A percentile compares a stretch with the other conserved stretches of the same genome.
These are phyloP conservation scores for Lateolabrax maculatus DNA, from an alignment of 2,797 vertebrate genomes.

Conservation along the genomic window DNA sequence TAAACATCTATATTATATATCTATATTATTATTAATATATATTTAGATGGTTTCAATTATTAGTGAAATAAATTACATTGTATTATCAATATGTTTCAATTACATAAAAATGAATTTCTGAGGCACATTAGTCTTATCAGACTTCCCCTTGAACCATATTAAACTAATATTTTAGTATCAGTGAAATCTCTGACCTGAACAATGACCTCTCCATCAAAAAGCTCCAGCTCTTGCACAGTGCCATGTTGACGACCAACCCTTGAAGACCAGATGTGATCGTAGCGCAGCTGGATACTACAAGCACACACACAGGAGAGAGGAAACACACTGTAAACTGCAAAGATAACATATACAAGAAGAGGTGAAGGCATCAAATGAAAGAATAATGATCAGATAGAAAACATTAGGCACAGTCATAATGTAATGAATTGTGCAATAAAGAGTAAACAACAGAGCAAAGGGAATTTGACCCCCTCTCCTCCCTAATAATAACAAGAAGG, in stretches of 20 bases:
- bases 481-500: neutral
- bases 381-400: neutral
- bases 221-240: fast-evolving
- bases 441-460: neutral
- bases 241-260: neutral
- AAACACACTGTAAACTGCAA: neutral
- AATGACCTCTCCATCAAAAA: constrained; percentile 44
- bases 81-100: neutral
- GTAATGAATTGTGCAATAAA: neutral
- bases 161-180: neutral
- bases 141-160: neutral
- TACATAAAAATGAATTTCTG: no score
- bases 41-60: neutral
- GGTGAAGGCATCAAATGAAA: neutral
- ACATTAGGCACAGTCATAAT: neutral
- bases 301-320: neutral
- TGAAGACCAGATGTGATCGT: constrained; percentile 18
- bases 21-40: no score
- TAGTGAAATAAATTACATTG: neutral
- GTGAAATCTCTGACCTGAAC: constrained; percentile 45
- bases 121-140: neutral
- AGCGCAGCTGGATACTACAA: constrained; percentile 56
- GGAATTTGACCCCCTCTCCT: neutral
- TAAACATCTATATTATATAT: no score
- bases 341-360: neutral